Conservation (phyloP, 2,113 vertebrate genomes). For the Mormyrus lacerda region DNA sequence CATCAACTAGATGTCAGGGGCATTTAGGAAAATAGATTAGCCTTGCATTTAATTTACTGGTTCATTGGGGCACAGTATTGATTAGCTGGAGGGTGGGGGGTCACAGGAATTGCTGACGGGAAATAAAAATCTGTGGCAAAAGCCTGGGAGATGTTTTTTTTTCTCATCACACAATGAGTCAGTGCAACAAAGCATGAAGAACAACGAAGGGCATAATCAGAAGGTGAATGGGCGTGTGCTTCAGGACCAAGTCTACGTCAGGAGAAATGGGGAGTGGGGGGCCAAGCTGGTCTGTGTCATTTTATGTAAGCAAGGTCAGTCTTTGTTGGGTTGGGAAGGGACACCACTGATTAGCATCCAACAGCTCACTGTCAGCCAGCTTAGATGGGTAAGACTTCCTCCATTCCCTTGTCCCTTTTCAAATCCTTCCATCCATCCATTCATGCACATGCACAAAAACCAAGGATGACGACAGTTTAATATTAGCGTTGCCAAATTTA, state of each 20-base stretch:
- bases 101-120: background rate
- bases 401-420: background rate
- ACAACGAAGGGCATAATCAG: background rate
- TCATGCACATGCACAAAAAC: background rate
- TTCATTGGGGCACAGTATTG: constrained; percentile 39
- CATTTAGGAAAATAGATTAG: constrained; percentile 45
- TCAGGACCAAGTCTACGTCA: background rate
- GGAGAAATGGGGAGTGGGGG: background rate
- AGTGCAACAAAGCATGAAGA: constrained; percentile 1
- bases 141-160: background rate
- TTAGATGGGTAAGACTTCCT: background rate
- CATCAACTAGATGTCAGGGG: constrained; percentile 24
- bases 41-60: constrained; percentile 39
- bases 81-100: constrained; percentile 32
- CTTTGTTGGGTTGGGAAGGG: background rate
- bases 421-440: background rate
- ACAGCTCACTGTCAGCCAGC: background rate
- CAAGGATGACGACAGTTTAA: background rate
- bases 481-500: background rate
- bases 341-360: background rate
- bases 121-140: constrained; percentile 5
- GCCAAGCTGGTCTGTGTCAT: background rate
- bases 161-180: background rate
- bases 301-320: background rate
- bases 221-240: background rate